These are phyloP conservation scores for Drosophila subquinaria DNA, from an alignment of 2,888 invertebrate species.

Conservation along the genomic window DNA sequence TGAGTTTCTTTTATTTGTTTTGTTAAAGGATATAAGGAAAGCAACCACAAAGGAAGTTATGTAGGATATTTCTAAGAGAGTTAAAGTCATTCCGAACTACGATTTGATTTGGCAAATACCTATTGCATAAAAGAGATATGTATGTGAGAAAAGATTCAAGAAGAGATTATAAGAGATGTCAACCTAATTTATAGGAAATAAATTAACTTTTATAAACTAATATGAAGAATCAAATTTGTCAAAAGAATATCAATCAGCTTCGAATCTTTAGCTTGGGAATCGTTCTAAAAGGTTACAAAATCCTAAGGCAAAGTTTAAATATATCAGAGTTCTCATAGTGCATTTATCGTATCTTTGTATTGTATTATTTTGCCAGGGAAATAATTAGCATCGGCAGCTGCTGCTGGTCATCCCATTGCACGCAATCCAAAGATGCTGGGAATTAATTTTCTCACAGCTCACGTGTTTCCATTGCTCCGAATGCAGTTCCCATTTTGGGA, in stretches of 20 bases:
- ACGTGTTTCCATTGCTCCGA: slow-evolving; percentile 8
- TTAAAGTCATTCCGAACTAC: slow-evolving; percentile 1
- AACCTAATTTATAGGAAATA: background rate
- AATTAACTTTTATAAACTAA: background rate
- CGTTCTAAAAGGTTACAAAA: background rate
- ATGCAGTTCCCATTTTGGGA: slow-evolving; percentile 42
- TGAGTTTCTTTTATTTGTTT: slow-evolving; percentile 38
- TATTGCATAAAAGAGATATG: background rate
- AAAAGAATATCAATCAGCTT: too few species aligned
- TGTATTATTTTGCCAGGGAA: slow-evolving; percentile 1
- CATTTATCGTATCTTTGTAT: background rate
- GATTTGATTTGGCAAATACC: background rate
- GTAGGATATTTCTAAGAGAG: background rate
- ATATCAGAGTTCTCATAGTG: background rate
- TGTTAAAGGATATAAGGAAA: slow-evolving; percentile 35
- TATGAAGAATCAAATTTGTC: background rate
- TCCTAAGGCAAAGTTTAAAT: background rate
- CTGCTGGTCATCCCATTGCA: slow-evolving; percentile 9
- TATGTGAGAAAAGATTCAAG: background rate
- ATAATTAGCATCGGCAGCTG: slow-evolving; percentile 23
- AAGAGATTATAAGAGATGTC: background rate
- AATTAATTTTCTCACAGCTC: slow-evolving; percentile 45
- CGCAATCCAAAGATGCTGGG: slow-evolving; percentile 10
- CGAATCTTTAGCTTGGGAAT: too few species aligned
- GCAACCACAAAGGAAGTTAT: slow-evolving; percentile 3